Evolutionary conservation across 2,797 vertebrate genomes (phyloP).

Genomic region (Heterohyrax brucei): DNA sequence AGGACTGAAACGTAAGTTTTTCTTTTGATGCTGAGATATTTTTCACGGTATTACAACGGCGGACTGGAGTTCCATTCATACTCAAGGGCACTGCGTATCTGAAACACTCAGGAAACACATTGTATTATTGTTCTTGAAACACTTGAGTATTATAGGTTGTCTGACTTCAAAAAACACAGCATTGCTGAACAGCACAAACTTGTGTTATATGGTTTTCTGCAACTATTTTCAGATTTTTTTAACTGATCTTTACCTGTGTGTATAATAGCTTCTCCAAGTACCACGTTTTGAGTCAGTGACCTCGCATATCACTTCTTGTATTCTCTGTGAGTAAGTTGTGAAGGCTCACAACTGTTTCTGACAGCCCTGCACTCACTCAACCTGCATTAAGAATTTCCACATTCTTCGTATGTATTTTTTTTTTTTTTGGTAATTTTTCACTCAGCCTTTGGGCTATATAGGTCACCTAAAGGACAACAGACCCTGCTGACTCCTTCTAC

Average conservation of each 20-base stretch:
- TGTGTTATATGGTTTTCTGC: not conserved
- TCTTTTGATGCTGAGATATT: constrained; percentile 78
- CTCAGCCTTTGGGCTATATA: constrained; percentile 3
- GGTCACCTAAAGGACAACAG: not conserved
- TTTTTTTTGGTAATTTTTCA: not conserved
- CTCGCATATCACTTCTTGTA: constrained; percentile 55
- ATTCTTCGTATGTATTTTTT: not conserved
- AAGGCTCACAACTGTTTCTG: not conserved
- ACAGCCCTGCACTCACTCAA: not conserved
- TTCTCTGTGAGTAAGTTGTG: not conserved
- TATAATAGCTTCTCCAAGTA: not conserved
- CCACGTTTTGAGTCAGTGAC: not conserved
- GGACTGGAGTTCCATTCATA: not conserved
- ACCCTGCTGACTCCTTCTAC: not conserved
- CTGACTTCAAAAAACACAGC: constrained; percentile 5
- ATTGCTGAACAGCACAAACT: not conserved
- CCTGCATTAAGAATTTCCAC: not conserved
- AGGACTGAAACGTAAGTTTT: constrained; percentile 74
- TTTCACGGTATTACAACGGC: constrained; percentile 50
- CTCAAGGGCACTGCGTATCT: constrained; percentile 76
- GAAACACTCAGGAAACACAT: constrained; percentile 83
- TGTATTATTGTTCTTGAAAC: constrained; percentile 44
- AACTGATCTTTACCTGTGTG: not conserved
- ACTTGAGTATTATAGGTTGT: not conserved
- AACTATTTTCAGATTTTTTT: constrained; percentile 46